Conservation (phyloP, 2,113 vertebrate species). For the Crypturellus undulatus region DNA sequence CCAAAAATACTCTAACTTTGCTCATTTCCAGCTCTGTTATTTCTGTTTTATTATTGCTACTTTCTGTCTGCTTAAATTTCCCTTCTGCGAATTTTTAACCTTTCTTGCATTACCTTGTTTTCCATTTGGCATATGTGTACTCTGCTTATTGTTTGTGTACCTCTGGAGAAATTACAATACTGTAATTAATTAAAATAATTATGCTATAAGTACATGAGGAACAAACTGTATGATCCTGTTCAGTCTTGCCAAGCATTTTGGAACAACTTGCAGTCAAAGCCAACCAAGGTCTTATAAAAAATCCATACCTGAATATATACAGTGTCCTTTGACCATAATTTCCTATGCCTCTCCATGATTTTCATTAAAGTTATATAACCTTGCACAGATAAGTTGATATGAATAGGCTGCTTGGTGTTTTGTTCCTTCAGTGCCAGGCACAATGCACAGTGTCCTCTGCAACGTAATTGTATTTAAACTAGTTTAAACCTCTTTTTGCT, state of each 20-base stretch:
- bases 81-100: constrained; percentile 3
- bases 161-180: constrained; percentile 20
- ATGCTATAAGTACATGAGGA: constrained; percentile 29
- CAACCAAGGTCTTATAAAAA: constrained; percentile 1
- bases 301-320: not conserved
- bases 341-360: not conserved
- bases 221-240: constrained; percentile 25
- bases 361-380: not conserved
- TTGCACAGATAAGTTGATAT: not conserved
- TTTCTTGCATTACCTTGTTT: constrained; percentile 24
- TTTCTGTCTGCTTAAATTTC: constrained; percentile 31
- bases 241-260: not conserved
- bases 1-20: not conserved
- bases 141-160: constrained; percentile 27
- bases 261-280: not conserved
- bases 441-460: not conserved
- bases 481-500: constrained; percentile 13
- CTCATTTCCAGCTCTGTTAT: constrained; percentile 3
- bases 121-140: not conserved
- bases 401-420: not conserved
- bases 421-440: constrained; percentile 5
- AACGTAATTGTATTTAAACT: not conserved
- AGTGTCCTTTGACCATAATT: not conserved
- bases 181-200: constrained; percentile 56
- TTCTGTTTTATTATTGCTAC: constrained; percentile 11